Conservation (phyloP, 2,888 invertebrate genomes). For the Drosophila mayaguana region DNA sequence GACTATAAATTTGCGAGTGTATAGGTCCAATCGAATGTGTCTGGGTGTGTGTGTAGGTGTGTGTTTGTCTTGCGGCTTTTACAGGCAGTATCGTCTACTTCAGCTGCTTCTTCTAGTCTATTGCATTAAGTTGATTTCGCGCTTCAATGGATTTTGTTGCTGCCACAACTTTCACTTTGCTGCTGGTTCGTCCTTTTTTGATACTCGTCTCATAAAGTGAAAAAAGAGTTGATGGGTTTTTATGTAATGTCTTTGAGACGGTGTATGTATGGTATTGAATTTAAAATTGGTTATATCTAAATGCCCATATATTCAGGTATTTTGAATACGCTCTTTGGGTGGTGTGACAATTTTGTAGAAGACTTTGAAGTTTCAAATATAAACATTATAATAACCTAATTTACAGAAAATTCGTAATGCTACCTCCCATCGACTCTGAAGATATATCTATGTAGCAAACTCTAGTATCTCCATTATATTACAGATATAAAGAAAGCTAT, state of each 20-base stretch:
- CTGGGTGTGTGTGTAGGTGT: background rate
- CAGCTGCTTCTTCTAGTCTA: slow-evolving; percentile 57
- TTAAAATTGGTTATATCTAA: background rate
- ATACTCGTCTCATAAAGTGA: background rate
- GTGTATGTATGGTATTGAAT: too few species aligned
- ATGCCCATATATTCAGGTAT: background rate
- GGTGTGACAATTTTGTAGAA: background rate
- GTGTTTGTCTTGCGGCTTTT: slow-evolving; percentile 46
- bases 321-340: background rate
- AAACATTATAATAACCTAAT: too few species aligned
- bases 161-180: slow-evolving; percentile 61
- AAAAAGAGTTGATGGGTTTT: background rate
- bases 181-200: background rate
- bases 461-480: too few species aligned
- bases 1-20: slow-evolving; percentile 27
- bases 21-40: slow-evolving; percentile 4
- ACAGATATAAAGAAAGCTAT: background rate
- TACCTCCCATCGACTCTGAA: background rate
- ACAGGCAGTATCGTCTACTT: slow-evolving; percentile 22
- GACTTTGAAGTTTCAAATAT: background rate
- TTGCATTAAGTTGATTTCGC: slow-evolving; percentile 79
- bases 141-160: slow-evolving; percentile 69
- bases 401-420: background rate
- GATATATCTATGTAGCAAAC: too few species aligned
- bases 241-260: background rate